A percentile compares a stretch with the other conserved stretches of the same genome.
phyloP scores from a whole-genome alignment of 2,888 invertebrate species.

The Dolichopus griseipennis region DNA sequence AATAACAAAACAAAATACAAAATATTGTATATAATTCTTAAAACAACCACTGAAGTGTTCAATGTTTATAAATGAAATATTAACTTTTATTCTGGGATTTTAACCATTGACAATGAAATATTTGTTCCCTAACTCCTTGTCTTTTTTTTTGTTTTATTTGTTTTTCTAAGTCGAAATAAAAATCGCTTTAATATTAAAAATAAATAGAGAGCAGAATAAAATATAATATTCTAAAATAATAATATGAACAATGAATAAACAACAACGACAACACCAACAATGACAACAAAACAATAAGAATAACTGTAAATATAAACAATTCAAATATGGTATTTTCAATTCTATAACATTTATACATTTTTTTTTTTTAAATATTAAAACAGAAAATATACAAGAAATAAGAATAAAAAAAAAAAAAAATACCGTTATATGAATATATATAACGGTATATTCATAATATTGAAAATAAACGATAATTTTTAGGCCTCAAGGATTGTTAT shows the following conservation, averaged over 20 bases:
- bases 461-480: neutral
- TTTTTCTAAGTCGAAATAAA: no score
- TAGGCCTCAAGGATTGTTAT: constrained; percentile 5
- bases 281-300: neutral
- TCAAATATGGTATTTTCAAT: neutral
- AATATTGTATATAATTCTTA: neutral
- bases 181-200: no score
- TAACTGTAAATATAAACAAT: no score
- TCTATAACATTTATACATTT: neutral
- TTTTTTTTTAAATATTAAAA: neutral
- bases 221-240: neutral
- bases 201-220: neutral
- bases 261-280: neutral
- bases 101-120: neutral
- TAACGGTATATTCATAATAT: neutral
- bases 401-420: neutral
- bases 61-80: constrained; percentile 6
- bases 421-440: no score
- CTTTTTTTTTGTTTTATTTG: neutral
- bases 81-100: constrained; percentile 1
- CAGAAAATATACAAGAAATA: neutral
- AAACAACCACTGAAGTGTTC: constrained; percentile 3
- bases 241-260: neutral
- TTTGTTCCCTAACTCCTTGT: neutral
- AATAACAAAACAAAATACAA: neutral